Conservation (phyloP, 2,888 invertebrate species). For the Drosophila kanekoi region DNA sequence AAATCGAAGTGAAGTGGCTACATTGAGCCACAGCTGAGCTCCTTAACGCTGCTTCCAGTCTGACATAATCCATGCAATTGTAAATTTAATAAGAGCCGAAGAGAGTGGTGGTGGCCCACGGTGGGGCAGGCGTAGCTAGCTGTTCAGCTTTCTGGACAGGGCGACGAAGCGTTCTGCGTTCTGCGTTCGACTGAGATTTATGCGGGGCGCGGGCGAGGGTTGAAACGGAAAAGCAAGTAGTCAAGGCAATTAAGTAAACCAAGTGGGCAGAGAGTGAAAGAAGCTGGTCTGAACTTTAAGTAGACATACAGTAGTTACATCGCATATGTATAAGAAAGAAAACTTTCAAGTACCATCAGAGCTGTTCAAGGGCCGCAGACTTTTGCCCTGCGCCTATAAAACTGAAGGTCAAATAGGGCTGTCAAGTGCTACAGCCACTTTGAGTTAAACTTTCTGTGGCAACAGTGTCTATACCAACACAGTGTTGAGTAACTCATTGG, state of each 20-base stretch:
- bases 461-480: conserved; percentile 1
- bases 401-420: conserved; percentile 29
- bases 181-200: conserved; percentile 25
- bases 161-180: not conserved
- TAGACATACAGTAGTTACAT: not conserved
- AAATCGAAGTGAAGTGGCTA: conserved; percentile 77
- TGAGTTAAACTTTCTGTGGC: not conserved
- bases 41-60: conserved; percentile 71
- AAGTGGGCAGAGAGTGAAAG: conserved; percentile 6
- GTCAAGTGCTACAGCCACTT: not conserved
- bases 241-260: conserved; percentile 65
- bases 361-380: conserved; percentile 31
- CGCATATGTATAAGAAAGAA: conserved; percentile 14
- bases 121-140: not conserved
- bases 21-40: conserved; percentile 74
- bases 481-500: not conserved
- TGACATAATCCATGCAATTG: conserved; percentile 82
- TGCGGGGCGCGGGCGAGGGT: not conserved
- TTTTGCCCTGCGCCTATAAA: conserved; percentile 19
- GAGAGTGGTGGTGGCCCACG: conserved; percentile 12
- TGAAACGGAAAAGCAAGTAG: conserved; percentile 45
- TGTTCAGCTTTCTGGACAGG: conserved; percentile 13
- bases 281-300: conserved; percentile 25
- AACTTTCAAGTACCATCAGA: conserved; percentile 43
- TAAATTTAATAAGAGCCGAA: conserved; percentile 70